Conservation (phyloP, 1,140 invertebrate genomes). For the Bactericera cockerelli region DNA sequence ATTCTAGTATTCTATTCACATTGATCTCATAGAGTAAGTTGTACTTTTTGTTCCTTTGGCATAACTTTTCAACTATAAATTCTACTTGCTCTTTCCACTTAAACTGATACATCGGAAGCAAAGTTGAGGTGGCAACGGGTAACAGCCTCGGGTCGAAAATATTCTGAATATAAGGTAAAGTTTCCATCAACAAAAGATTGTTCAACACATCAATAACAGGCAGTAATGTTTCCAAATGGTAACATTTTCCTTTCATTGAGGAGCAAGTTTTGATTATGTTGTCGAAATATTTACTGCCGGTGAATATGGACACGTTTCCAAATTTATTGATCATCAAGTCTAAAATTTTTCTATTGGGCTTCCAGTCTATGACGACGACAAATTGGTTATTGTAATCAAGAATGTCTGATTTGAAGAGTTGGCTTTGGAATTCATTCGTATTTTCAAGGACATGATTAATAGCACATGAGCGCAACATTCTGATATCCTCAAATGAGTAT, state of each 20-base stretch:
- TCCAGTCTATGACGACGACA: conserved; percentile 1
- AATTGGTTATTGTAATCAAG: neutral
- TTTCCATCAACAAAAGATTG: neutral
- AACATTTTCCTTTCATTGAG: neutral
- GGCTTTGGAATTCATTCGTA: neutral
- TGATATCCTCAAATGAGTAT: conserved; percentile 5
- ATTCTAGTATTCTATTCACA: neutral
- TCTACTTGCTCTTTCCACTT: neutral
- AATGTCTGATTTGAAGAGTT: neutral
- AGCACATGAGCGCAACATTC: neutral
- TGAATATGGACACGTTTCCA: conserved; percentile 5
- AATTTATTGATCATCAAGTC: neutral
- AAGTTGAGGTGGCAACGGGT: neutral
- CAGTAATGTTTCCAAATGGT: neutral
- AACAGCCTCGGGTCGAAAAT: neutral
- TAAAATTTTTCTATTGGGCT: neutral
- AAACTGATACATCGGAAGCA: neutral
- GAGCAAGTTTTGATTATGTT: neutral
- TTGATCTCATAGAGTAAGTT: neutral
- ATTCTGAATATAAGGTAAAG: neutral
- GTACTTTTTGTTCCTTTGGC: neutral
- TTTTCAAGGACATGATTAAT: neutral
- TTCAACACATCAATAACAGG: neutral
- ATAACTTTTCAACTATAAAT: neutral
- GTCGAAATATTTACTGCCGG: neutral